These are phyloP conservation scores for Coluber constrictor DNA, from an alignment of 2,797 vertebrate species.

Conservation along the genomic window DNA sequence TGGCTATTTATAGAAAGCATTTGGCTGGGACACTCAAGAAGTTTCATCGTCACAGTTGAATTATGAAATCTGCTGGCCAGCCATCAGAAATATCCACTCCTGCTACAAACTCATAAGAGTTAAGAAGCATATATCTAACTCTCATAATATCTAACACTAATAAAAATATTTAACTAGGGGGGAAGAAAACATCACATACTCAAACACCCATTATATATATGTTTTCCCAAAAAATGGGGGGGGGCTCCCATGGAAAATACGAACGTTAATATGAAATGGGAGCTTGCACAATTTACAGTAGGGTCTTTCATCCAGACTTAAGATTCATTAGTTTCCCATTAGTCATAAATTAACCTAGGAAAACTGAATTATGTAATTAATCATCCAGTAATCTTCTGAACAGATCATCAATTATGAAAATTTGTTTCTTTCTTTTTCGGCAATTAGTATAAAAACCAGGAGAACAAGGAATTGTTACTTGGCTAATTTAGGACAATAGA, in stretches of 20 bases:
- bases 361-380: not conserved
- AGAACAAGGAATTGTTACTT: not conserved
- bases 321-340: not conserved
- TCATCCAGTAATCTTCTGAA: not conserved
- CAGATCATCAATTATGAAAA: not conserved
- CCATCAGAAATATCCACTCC: not conserved
- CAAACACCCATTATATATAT: not conserved
- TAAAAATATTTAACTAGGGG: not conserved
- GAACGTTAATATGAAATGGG: not conserved
- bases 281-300: not conserved
- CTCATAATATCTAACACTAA: not conserved
- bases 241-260: no score
- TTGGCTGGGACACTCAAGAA: slow-evolving; percentile 37
- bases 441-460: not conserved
- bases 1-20: slow-evolving; percentile 48
- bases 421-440: not conserved
- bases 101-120: slow-evolving; percentile 5
- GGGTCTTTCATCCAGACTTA: not conserved
- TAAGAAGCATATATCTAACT: not conserved
- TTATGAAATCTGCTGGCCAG: slow-evolving; percentile 37
- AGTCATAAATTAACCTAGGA: not conserved
- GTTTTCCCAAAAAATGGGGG: not conserved
- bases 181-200: not conserved
- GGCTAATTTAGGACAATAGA: not conserved
- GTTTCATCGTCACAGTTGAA: slow-evolving; percentile 35